Conservation (phyloP, 1,140 invertebrate species). For the Cydia splendana region DNA sequence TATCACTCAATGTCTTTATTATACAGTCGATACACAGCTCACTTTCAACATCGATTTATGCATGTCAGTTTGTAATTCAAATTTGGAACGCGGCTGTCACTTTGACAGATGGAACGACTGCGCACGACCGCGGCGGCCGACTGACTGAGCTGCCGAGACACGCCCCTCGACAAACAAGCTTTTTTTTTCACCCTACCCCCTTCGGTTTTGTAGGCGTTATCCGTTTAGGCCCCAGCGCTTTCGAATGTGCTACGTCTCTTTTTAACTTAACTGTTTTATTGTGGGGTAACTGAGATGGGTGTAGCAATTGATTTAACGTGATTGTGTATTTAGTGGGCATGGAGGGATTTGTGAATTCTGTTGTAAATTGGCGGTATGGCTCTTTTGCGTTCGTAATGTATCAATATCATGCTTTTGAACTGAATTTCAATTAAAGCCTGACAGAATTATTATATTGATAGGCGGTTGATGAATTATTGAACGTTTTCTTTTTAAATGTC, state of each 20-base stretch:
- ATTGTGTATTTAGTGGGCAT: constrained; percentile 75
- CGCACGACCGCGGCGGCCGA: constrained; percentile 59
- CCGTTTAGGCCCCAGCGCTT: constrained; percentile 48
- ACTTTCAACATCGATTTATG: constrained; percentile 33
- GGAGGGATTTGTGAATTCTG: constrained; percentile 75
- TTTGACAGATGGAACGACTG: constrained; percentile 51
- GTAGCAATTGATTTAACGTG: constrained; percentile 69
- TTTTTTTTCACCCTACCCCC: constrained; percentile 53
- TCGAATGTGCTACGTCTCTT: constrained; percentile 42
- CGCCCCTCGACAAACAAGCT: constrained; percentile 71
- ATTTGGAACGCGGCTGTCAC: constrained; percentile 51
- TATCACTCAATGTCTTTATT: constrained; percentile 33
- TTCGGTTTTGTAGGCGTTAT: constrained; percentile 59
- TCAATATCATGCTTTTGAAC: constrained; percentile 71
- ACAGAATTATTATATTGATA: constrained; percentile 78
- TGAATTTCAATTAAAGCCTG: constrained; percentile 77
- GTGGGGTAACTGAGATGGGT: constrained; percentile 43
- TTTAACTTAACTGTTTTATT: constrained; percentile 28
- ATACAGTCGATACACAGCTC: constrained; percentile 36
- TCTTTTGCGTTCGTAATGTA: constrained; percentile 73
- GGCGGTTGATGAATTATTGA: constrained; percentile 68
- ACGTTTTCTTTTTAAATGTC: constrained; percentile 43
- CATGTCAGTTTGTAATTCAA: constrained; percentile 35
- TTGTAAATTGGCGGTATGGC: constrained; percentile 72
- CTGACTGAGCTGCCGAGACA: constrained; percentile 61